Evolutionary conservation across 2,113 vertebrate genomes (phyloP), one percentile per base, ranked within the genome.

Genomic region (Alexandromys fortis): DNA sequence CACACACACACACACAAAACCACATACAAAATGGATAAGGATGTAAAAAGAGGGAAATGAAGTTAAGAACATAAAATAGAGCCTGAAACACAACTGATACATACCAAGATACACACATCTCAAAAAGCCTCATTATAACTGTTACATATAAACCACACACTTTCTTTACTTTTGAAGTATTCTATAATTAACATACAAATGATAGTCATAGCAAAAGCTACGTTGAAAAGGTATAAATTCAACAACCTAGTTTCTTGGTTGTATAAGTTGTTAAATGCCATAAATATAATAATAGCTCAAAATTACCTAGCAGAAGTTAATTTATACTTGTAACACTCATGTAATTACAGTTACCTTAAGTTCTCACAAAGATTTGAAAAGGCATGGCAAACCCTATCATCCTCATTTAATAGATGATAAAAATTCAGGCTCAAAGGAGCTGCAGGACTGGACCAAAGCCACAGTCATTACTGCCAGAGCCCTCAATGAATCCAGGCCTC

Each of bases 191-290:
- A 65, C 22, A 61, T 86, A 45, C 52, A 90, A 75, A 86, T 92
- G 92, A 45, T 61, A 89, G 52, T 73, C 77, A 78, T 6, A 26
- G 49, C 86, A 63, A 93, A 89, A 94, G 22, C 78, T 88, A 94
- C 4, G 72, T 89, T 70, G 77, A 73, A 91, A 72, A 61, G 5
- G 58, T 93, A 38, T 17, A 86, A 90, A 11, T 96, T 89, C 26
- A 67, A 90, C 93, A 89, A 75, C 65, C 16, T 70, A 75, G 76
- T 26, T 79, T 90, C 83, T 94, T 81, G 24, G 42, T 45, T 76
- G n/a, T 68, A 33, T 79, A 95, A 95, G 26, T n/a, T 91, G 5
- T 68, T 68, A 73, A 91, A 94, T 90, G 38, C 88, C 77, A 75
- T 10, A 94, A 86, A 75, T 61, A 4, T 78, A 95, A 72, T 90